Evolutionary conservation across 2,113 vertebrate genomes (phyloP), one percentile per base, ranked within the genome.

Genomic region (Clarias batrachus): DNA sequence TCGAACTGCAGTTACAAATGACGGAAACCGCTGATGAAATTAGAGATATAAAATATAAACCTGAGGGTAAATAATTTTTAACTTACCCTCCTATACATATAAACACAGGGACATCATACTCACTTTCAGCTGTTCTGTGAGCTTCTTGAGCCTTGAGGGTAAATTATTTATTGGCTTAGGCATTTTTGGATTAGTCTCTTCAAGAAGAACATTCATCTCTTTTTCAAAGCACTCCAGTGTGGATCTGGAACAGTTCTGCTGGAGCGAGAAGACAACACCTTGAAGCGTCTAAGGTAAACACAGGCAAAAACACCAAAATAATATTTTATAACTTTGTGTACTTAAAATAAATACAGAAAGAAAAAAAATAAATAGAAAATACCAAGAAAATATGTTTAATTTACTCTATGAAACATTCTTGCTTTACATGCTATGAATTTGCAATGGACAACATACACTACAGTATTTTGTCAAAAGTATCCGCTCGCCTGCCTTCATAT

Each of bases 191-290:
- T 41, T 2, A 52, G 25, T 78, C 83, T 91, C 90, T 19, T n/a
- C 3, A 23, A 85, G 1, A 70, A 92, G 77, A 48, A 92, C 91
- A 0, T n/a, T 27, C 3, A 83, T 19, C 48, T 92, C 91, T 23
- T 82, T 17, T 71, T 10, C 48, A 88, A 91, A 91, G 83, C 91
- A 92, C 7, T 0, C 16, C 27, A 92, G 12, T 30, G 87, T 90
- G 60, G 91, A 89, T 2, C 0, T 86, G 85, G 90, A 90, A 84
- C 91, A 92, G 60, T 88, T 91, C 91, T 92, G 91, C 85, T 89
- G 79, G 48, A 88, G 74, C 81, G 85, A 87, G n/a, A 37, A 86
- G 14, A 87, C 25, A 21, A 27, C 41, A 68, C 33, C 78, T 81
- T 70, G 8, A 83, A 74, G 25, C 25, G 33, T 81, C 41, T 13